Conservation (phyloP, 2,113 vertebrate genomes). For the Himantopus leucocephalus region DNA sequence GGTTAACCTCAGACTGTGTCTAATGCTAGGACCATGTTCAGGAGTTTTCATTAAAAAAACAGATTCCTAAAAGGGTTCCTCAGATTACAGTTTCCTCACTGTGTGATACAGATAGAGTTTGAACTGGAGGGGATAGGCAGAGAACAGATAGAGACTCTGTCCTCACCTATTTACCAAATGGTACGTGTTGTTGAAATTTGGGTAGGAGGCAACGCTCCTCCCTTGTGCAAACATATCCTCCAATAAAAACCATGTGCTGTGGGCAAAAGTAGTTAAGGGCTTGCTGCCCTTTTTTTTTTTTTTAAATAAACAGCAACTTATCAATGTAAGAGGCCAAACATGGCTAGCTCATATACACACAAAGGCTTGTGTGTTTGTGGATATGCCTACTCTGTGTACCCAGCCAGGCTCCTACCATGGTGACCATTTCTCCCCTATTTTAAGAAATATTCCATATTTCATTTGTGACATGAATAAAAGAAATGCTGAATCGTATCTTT, state of each 20-base stretch:
- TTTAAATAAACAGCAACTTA: neutral
- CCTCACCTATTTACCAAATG: neutral
- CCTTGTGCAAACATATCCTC: neutral
- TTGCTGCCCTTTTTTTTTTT: neutral
- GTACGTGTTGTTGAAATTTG: neutral
- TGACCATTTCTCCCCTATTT: neutral
- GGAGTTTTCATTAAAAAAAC: neutral
- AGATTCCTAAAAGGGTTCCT: neutral
- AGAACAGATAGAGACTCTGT: neutral
- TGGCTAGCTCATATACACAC: neutral
- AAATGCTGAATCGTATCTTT: neutral
- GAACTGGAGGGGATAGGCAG: neutral
- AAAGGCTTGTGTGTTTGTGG: neutral
- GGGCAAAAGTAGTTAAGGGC: neutral
- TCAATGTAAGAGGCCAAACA: neutral
- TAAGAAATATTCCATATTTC: neutral
- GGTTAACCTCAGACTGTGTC: neutral
- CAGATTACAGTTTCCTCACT: neutral
- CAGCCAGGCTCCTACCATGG: neutral
- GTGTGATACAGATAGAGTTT: neutral
- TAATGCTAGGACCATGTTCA: neutral
- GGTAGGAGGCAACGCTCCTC: neutral
- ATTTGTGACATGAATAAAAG: neutral
- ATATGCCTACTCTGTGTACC: neutral
- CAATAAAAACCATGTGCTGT: neutral